Conservation (phyloP, 2,113 vertebrate species). For the Circaetus gallicus region DNA sequence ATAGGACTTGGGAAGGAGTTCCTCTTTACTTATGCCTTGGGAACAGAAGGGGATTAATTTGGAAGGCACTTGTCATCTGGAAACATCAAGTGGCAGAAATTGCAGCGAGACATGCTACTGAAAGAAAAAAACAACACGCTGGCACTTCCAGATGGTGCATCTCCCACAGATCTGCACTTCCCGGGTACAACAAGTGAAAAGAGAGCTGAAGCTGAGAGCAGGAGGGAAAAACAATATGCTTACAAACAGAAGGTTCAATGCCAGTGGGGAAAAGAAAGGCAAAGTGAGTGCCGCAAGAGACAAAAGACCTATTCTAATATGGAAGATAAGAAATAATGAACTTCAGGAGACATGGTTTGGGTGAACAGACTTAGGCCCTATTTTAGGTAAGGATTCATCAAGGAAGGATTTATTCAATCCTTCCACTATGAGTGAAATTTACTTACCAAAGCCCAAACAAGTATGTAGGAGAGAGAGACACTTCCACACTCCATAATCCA, state of each 20-base stretch:
- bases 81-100: neutral
- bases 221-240: neutral
- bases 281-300: neutral
- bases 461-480: neutral
- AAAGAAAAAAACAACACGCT: neutral
- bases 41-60: neutral
- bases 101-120: rapidly evolving
- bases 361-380: neutral
- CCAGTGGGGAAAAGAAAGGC: neutral
- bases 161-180: neutral
- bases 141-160: neutral
- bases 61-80: neutral
- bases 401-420: neutral
- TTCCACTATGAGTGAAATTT: neutral
- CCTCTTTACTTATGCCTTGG: neutral
- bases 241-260: neutral
- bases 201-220: neutral
- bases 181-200: neutral
- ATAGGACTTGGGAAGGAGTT: neutral
- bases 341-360: neutral
- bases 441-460: neutral
- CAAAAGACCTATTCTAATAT: neutral
- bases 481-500: neutral
- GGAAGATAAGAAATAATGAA: neutral
- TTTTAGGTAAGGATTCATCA: neutral